Base-by-base conservation (phyloP, 2,113 vertebrate genomes). In the Pelvicachromis taeniatus region DNA sequence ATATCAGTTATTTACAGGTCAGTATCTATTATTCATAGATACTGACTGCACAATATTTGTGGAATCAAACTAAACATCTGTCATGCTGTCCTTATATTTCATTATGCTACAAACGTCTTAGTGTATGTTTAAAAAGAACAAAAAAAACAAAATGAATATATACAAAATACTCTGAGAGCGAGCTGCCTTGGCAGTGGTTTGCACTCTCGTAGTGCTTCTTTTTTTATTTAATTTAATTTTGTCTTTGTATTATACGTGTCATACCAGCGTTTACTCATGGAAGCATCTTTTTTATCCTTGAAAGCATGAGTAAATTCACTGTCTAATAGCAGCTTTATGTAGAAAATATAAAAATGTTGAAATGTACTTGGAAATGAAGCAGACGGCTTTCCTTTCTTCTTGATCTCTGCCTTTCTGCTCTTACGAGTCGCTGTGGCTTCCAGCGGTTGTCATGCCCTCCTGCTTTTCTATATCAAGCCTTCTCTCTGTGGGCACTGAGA, bases 381-480 rank as follows among this genome's bases (percentile, higher is more conserved):
- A 50, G 19, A 48, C 29, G 1, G 16, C 16, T 31, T 50, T 48
- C 23, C 42, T 31, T 63, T 63, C 12, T 19, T 48, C 54, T 56
- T 19, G 5, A 19, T 29, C 17, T 9, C 4, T 31, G 7, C 19
- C 23, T 54, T n/a, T 33, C n/a, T 59, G 38, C 70, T 65, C 52
- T 52, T 53, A 81, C 80, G 31, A 87, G 68, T 75, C 77, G 79
- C 42, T 55, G 14, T 63, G 65, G 23, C 77, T 83, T 54, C 4
- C 7, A 81, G 38, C 33, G 5, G 14, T 38, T 48, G 33, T 53
- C 48, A 63, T 63, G 81, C 58, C 68, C 21, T 52, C 42, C 33
- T 73, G 78, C 9, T n/a, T 53, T 85, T 80, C 50, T 79, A 56
- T 38, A 82, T 84, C 73, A 29, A 77, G 56, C 61, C 11, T 80